phyloP scores from a whole-genome alignment of 2,797 vertebrate species.

The Acrossocheilus wenchowensis region DNA sequence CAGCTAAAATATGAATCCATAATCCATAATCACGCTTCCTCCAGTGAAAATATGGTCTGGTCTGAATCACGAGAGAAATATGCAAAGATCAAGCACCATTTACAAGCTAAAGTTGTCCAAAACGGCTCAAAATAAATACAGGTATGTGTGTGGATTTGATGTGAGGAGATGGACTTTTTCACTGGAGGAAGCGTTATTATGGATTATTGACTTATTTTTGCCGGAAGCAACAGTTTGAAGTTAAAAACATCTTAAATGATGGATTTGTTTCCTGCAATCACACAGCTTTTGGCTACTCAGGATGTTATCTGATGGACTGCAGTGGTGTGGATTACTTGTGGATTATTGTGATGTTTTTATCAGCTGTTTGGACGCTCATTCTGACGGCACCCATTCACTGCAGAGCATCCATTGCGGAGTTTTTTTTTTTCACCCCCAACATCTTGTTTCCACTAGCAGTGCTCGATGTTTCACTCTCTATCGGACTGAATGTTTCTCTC shows the following conservation, averaged over 20 bases:
- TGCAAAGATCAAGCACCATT: not conserved
- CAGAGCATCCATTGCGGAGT: no score
- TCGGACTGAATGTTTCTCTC: constrained; percentile 43
- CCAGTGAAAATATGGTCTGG: no score
- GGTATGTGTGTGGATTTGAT: not conserved
- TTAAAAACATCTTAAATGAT: not conserved
- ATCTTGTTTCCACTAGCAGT: not conserved
- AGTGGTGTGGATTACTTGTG: no score
- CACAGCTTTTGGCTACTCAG: not conserved
- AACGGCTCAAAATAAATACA: not conserved
- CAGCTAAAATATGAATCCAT: no score
- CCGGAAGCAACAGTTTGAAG: no score
- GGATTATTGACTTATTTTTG: not conserved
- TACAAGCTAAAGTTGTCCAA: not conserved
- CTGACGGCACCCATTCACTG: no score
- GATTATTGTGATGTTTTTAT: no score
- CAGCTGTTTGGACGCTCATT: no score
- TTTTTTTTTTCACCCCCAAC: no score
- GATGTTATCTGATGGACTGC: no score
- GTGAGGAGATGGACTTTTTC: not conserved
- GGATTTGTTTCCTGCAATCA: not conserved
- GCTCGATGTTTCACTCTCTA: not conserved
- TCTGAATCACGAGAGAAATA: no score
- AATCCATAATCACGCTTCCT: no score
- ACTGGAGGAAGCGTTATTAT: not conserved